Percentiles rank a stretch among this genome's conserved stretches.
Evolutionary conservation across 2,113 vertebrate genomes (phyloP).

Genomic region (Pantherophis guttatus): DNA sequence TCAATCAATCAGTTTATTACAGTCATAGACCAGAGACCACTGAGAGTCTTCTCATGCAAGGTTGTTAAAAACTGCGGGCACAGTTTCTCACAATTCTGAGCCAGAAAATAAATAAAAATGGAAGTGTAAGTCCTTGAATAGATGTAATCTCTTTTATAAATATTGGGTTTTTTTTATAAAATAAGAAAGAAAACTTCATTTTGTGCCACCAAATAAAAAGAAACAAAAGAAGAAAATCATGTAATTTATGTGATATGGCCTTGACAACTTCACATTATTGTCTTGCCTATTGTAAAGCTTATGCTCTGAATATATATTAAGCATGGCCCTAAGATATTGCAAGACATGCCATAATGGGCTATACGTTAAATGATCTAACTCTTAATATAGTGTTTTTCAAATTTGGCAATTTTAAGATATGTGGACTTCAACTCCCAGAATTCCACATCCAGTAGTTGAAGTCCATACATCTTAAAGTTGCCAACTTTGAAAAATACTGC

Average conservation of each 20-base stretch:
- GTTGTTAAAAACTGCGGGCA: background rate
- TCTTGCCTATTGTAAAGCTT: background rate
- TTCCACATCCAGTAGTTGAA: background rate
- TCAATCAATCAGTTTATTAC: too few species aligned
- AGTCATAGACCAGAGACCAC: too few species aligned
- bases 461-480: background rate
- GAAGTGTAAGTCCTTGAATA: background rate
- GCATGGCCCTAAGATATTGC: background rate
- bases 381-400: background rate
- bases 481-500: background rate
- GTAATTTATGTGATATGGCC: background rate
- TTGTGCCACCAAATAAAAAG: background rate
- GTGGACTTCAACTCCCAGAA: background rate
- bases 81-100: background rate
- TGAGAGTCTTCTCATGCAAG: background rate
- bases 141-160: background rate
- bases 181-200: background rate
- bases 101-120: background rate
- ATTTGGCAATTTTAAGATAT: background rate
- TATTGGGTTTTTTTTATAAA: background rate
- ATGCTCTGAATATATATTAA: background rate
- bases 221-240: background rate
- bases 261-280: background rate
- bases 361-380: background rate
- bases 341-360: background rate